A percentile compares a stretch with the other conserved stretches of the same genome.
Conservation (phyloP, 2,888 invertebrate genomes). For the Acanthoscelides obtectus region DNA sequence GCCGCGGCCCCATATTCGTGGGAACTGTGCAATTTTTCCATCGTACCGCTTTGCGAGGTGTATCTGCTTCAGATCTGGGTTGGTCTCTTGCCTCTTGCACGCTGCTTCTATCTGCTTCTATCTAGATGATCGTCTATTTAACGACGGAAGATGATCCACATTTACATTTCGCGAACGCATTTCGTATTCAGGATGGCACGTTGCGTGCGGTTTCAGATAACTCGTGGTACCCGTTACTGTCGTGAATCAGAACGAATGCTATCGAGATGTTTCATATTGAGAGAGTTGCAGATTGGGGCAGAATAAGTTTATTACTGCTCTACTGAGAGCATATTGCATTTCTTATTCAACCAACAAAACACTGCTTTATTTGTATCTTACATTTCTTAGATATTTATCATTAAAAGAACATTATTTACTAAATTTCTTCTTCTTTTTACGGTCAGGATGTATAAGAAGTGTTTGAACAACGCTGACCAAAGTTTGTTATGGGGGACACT, state of each 20-base stretch:
- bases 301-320: too few species aligned
- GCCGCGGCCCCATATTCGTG: neutral
- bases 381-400: too few species aligned
- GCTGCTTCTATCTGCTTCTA: neutral
- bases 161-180: neutral
- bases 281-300: neutral
- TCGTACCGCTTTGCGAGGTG: neutral
- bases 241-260: neutral
- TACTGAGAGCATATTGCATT: too few species aligned
- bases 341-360: too few species aligned
- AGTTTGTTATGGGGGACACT: too few species aligned
- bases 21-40: neutral
- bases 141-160: neutral
- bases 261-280: neutral
- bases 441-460: too few species aligned
- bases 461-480: too few species aligned
- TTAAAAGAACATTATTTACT: too few species aligned
- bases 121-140: neutral
- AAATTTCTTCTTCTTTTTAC: too few species aligned
- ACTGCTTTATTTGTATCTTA: too few species aligned
- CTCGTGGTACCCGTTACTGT: neutral
- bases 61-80: neutral
- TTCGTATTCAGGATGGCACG: neutral
- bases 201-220: neutral
- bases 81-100: neutral